Conservation (phyloP, 2,888 invertebrate species). For the Tachina grossa region DNA sequence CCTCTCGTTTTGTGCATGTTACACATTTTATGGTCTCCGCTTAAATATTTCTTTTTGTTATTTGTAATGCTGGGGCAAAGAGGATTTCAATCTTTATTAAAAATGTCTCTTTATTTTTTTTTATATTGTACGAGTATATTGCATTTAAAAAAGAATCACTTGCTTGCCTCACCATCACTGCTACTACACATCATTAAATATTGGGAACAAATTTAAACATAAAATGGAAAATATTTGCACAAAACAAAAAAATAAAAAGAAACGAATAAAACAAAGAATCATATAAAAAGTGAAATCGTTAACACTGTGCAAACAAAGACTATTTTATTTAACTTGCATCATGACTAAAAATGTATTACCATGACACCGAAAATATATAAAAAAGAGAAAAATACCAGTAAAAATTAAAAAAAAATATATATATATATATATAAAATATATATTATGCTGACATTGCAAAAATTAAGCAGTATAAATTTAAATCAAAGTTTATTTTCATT, state of each 20-base stretch:
- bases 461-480: slow-evolving; percentile 14
- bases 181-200: slow-evolving; percentile 49
- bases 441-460: slow-evolving; percentile 20
- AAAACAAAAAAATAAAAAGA: not conserved
- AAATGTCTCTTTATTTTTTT: not conserved
- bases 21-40: slow-evolving; percentile 1
- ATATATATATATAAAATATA: not conserved
- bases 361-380: slow-evolving; percentile 9
- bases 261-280: not conserved
- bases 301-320: slow-evolving; percentile 26
- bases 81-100: slow-evolving; percentile 13
- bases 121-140: slow-evolving; percentile 12
- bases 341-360: not conserved
- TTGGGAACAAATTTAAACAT: slow-evolving; percentile 42
- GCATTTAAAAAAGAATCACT: slow-evolving; percentile 22
- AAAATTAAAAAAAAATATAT: not conserved
- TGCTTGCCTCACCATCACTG: not conserved
- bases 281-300: slow-evolving; percentile 39
- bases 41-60: not conserved
- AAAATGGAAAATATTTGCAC: slow-evolving; percentile 30
- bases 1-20: not conserved
- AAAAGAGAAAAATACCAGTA: not conserved
- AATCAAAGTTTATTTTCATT: not conserved
- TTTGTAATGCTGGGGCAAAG: not conserved
- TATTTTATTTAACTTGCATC: slow-evolving; percentile 17